These are phyloP conservation scores for Podiceps cristatus DNA, from an alignment of 2,113 vertebrate species.

Conservation along the genomic window DNA sequence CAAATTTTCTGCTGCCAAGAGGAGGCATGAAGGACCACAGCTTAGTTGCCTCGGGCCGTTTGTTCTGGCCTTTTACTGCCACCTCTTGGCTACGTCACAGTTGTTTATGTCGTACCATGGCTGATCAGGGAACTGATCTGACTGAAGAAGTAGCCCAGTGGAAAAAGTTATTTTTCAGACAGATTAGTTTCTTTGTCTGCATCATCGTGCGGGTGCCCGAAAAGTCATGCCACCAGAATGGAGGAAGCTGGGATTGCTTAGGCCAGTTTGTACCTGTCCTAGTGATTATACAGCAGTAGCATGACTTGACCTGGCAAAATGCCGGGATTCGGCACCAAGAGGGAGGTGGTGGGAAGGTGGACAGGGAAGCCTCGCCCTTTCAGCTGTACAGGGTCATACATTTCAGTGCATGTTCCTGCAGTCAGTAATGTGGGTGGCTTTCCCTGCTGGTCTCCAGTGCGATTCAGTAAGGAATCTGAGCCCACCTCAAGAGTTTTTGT, in stretches of 20 bases:
- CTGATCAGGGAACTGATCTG: background rate
- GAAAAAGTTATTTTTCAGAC: background rate
- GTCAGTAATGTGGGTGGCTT: background rate
- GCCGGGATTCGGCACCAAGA: fast-evolving
- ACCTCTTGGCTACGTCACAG: background rate
- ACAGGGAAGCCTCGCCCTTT: background rate
- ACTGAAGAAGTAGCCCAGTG: background rate
- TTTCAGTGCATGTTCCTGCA: background rate
- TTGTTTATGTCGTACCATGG: background rate
- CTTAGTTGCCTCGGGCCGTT: background rate
- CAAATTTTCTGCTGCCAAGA: background rate
- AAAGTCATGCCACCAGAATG: background rate
- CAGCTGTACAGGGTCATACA: background rate
- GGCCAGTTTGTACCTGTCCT: background rate
- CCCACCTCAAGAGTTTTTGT: background rate
- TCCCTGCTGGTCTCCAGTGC: background rate
- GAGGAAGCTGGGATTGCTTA: background rate
- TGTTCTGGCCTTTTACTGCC: background rate
- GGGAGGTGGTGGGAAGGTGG: background rate
- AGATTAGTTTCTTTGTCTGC: background rate
- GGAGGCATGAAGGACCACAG: too few species aligned
- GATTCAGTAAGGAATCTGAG: background rate
- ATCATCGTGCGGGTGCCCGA: background rate
- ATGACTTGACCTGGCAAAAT: background rate
- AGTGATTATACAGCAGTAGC: background rate